A percentile compares a stretch with the other conserved stretches of the same genome.
Evolutionary conservation across 2,797 vertebrate species (phyloP).

Genomic region (Adelosebastes latens): DNA sequence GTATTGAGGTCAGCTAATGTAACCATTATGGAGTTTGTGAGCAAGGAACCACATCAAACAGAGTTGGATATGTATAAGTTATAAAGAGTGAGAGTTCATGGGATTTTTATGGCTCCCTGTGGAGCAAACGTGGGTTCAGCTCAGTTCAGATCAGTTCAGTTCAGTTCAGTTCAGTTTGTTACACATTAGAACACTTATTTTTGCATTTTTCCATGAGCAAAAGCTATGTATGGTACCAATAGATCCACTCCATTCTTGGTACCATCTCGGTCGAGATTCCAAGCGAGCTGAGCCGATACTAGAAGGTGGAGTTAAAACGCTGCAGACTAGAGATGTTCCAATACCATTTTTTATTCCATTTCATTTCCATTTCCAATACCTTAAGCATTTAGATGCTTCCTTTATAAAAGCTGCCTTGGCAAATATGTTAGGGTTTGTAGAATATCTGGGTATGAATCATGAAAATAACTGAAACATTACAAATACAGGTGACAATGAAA

Average conservation of each 20-base stretch:
- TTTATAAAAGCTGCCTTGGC: neutral
- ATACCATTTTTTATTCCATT: too few species aligned
- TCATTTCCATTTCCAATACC: neutral
- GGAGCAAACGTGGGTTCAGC: neutral
- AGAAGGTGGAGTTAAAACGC: neutral
- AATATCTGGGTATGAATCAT: neutral
- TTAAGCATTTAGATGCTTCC: neutral
- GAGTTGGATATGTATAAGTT: neutral
- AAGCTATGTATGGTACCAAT: neutral
- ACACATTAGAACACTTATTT: neutral
- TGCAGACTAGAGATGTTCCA: neutral
- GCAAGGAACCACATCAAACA: neutral
- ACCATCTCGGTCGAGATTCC: neutral
- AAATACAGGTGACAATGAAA: slow-evolving; percentile 4
- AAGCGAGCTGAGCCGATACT: neutral
- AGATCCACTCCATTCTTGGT: neutral
- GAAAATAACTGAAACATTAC: neutral
- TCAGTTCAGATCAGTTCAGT: too few species aligned
- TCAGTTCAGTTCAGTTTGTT: too few species aligned
- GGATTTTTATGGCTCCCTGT: neutral
- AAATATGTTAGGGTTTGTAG: neutral
- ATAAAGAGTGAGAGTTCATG: neutral
- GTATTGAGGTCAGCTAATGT: neutral
- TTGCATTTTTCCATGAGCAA: neutral
- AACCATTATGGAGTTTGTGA: neutral